Evolutionary conservation across 2,888 invertebrate genomes (phyloP).

Genomic region (Agrypnus murinus): DNA sequence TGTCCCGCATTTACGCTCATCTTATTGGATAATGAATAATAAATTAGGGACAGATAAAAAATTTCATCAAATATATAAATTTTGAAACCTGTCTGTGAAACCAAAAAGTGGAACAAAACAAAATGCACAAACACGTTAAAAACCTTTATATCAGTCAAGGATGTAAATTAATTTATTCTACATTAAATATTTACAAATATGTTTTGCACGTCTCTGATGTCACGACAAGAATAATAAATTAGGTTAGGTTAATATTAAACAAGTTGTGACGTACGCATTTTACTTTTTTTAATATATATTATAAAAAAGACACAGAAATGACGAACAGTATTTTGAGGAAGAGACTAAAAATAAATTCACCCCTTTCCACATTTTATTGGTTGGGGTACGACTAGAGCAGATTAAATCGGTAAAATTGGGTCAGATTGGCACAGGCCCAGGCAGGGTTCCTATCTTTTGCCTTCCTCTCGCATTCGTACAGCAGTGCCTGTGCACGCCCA

Average conservation of each 20-base stretch:
- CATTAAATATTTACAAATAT: conserved; percentile 14
- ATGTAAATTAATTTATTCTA: background rate
- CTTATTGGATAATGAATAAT: no score
- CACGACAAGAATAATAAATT: background rate
- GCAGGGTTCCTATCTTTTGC: conserved; percentile 35
- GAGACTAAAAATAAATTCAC: conserved; percentile 28
- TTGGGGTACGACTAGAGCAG: conserved; percentile 27
- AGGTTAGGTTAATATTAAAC: conserved; percentile 22
- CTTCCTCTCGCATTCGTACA: conserved; percentile 40
- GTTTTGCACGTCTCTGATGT: background rate
- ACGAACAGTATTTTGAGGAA: background rate
- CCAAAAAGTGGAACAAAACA: no score
- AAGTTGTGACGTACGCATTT: conserved; percentile 1
- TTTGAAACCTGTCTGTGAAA: no score
- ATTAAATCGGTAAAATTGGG: conserved; percentile 44
- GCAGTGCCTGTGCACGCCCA: conserved; percentile 50
- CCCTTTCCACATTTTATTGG: conserved; percentile 31
- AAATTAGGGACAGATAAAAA: no score
- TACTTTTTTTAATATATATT: no score
- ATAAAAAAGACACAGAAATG: conserved; percentile 1
- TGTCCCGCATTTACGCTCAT: no score
- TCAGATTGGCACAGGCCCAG: conserved; percentile 45
- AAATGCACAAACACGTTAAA: no score
- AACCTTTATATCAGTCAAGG: background rate
- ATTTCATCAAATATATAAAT: no score